phyloP scores from a whole-genome alignment of 2,888 invertebrate species.

The Drosophila affinis region DNA sequence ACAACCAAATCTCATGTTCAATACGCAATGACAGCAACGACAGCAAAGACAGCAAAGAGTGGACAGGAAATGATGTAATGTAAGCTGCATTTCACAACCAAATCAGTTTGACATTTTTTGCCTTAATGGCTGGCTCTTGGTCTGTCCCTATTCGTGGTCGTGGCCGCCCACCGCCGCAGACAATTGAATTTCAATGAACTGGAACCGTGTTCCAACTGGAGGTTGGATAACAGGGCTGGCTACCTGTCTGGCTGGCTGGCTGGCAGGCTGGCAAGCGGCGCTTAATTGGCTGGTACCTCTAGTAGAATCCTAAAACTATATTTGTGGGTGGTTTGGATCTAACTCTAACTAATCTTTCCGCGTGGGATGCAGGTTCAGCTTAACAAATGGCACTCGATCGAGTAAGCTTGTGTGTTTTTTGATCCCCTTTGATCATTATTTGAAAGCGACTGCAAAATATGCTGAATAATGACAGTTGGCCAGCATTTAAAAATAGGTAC shows the following conservation, averaged over 20 bases:
- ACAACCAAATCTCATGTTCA: neutral
- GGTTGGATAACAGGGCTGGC: constrained; percentile 24
- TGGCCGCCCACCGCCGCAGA: constrained; percentile 28
- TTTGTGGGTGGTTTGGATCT: constrained; percentile 8
- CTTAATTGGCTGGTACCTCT: constrained; percentile 24
- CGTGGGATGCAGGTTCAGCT: constrained; percentile 9
- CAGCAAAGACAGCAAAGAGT: constrained; percentile 11
- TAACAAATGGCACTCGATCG: no score
- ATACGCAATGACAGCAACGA: constrained; percentile 21
- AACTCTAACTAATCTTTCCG: neutral
- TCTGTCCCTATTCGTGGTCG: constrained; percentile 16
- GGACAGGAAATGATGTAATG: constrained; percentile 33
- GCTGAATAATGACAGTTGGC: neutral
- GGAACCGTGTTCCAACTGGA: constrained; percentile 10
- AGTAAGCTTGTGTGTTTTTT: neutral
- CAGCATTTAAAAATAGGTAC: neutral
- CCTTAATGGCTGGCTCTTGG: constrained; percentile 9
- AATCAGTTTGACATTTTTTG: constrained; percentile 24
- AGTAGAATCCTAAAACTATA: neutral
- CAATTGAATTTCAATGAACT: constrained; percentile 50
- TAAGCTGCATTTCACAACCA: constrained; percentile 37
- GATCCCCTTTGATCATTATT: neutral
- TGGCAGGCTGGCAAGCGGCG: constrained; percentile 7
- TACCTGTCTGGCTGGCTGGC: constrained; percentile 19
- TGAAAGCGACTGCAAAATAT: neutral